A percentile compares a stretch with the other conserved stretches of the same genome.
Conservation (phyloP, 1,140 invertebrate species). For the Drosophila eugracilis region DNA sequence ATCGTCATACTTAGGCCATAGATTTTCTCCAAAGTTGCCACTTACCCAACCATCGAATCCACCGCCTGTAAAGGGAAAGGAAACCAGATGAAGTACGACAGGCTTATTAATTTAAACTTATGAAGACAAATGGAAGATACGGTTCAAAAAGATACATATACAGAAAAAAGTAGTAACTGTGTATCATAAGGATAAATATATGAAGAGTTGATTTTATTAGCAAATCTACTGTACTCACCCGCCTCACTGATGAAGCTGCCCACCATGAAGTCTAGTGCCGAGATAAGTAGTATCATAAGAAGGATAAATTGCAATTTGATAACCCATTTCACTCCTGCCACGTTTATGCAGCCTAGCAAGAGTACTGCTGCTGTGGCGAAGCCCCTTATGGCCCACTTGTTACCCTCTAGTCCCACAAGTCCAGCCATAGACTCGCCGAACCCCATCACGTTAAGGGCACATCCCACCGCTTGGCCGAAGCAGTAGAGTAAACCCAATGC, state of each 20-base stretch:
- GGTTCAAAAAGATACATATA: background rate
- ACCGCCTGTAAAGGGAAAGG: constrained; percentile 86
- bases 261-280: constrained; percentile 94
- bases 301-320: constrained; percentile 95
- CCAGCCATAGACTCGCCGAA: constrained; percentile 98
- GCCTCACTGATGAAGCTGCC: constrained; percentile 92
- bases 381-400: constrained; percentile 90
- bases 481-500: constrained; percentile 96
- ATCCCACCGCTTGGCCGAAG: constrained; percentile 98
- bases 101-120: background rate
- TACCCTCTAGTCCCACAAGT: constrained; percentile 90
- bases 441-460: constrained; percentile 96
- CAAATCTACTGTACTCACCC: constrained; percentile 86
- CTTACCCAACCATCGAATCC: constrained; percentile 95
- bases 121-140: too few relatives aligned
- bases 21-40: constrained; percentile 92
- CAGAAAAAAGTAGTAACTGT: too few relatives aligned
- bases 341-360: constrained; percentile 93
- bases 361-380: constrained; percentile 93
- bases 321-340: constrained; percentile 97
- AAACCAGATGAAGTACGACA: background rate
- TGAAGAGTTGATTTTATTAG: too few relatives aligned
- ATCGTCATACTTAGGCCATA: constrained; percentile 91
- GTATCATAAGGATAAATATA: too few relatives aligned
- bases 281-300: constrained; percentile 92